A percentile compares a stretch with the other conserved stretches of the same genome.
phyloP scores from a whole-genome alignment of 2,888 invertebrate genomes.

The Neoaliturus tenellus region DNA sequence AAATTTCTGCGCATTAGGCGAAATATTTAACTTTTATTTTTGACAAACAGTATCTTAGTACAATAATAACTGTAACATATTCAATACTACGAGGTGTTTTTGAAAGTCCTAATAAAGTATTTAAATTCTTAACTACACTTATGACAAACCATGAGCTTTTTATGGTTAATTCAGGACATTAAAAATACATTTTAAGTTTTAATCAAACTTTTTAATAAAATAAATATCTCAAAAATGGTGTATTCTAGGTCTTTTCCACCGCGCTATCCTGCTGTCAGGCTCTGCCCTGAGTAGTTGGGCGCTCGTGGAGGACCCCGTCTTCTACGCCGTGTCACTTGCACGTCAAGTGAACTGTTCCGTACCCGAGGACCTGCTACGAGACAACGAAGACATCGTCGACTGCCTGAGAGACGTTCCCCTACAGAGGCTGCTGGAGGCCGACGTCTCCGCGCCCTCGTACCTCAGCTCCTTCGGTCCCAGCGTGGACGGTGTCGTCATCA shows the following conservation, averaged over 20 bases:
- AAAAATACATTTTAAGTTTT: too few relatives aligned
- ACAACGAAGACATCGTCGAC: slow-evolving; percentile 90
- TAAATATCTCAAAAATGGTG: too few relatives aligned
- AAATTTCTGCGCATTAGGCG: too few relatives aligned
- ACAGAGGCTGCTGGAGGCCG: slow-evolving; percentile 83
- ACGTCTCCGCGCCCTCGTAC: slow-evolving; percentile 88
- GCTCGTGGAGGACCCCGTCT: slow-evolving; percentile 89
- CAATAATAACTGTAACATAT: too few relatives aligned
- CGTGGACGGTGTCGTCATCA: slow-evolving; percentile 95
- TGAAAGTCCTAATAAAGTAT: too few relatives aligned
- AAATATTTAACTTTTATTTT: too few relatives aligned
- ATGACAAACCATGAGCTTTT: too few relatives aligned
- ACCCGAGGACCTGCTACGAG: slow-evolving; percentile 87
- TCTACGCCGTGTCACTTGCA: slow-evolving; percentile 87
- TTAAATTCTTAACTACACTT: too few relatives aligned
- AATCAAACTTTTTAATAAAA: too few relatives aligned
- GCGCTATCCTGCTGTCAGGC: slow-evolving; percentile 90
- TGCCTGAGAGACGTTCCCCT: slow-evolving; percentile 86
- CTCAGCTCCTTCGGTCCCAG: slow-evolving; percentile 87
- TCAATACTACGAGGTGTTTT: too few relatives aligned
- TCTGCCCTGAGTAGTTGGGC: slow-evolving; percentile 95
- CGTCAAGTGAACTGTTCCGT: slow-evolving; percentile 88
- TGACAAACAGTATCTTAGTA: too few relatives aligned
- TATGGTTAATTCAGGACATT: too few relatives aligned
- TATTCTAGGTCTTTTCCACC: slow-evolving; percentile 86